phyloP scores from a whole-genome alignment of 2,888 invertebrate species.

The Trilocha varians region DNA sequence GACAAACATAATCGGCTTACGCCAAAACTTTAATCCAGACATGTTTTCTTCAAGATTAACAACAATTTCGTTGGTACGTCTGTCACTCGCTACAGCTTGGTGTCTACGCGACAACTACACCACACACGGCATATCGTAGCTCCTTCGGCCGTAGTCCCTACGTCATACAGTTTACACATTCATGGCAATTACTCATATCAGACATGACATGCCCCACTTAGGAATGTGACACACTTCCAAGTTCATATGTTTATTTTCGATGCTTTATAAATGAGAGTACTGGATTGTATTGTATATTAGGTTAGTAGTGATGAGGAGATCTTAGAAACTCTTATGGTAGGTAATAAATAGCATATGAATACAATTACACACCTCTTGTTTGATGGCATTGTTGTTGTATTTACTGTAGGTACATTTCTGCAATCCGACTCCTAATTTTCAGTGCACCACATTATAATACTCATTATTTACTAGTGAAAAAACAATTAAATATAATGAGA shows the following conservation, averaged over 20 bases:
- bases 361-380: too few species aligned
- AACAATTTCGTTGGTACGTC: conserved; percentile 14
- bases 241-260: not conserved
- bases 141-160: conserved; percentile 2
- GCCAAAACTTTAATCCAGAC: not conserved
- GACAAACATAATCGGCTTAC: conserved; percentile 25
- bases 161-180: conserved; percentile 3
- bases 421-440: too few species aligned
- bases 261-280: too few species aligned
- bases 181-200: not conserved
- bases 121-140: conserved; percentile 4
- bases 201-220: not conserved
- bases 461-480: too few species aligned
- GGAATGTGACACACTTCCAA: not conserved
- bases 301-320: not conserved
- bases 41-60: conserved; percentile 21
- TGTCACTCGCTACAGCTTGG: conserved; percentile 7
- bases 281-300: not conserved
- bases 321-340: too few species aligned
- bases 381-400: too few species aligned
- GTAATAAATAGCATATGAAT: too few species aligned
- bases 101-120: conserved; percentile 27
- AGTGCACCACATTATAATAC: too few species aligned
- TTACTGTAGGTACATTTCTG: too few species aligned
- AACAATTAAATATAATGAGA: too few species aligned